Base-by-base conservation (phyloP, 2,113 vertebrate species). In the Bubo bubo region DNA sequence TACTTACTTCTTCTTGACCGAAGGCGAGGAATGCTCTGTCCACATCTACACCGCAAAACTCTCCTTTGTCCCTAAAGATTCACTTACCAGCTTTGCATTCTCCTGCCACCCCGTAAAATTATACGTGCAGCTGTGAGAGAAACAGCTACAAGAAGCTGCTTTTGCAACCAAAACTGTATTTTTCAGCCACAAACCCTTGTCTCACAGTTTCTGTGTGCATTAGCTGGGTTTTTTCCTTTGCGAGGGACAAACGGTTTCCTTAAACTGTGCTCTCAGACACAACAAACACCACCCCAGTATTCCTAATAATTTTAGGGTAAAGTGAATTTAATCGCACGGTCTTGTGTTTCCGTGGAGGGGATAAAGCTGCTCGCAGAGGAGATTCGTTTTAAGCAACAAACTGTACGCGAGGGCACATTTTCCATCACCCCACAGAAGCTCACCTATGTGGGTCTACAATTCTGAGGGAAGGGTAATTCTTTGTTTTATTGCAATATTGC, bases 331-430 rank as follows among this genome's bases (percentile, higher is more conserved):
- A 45, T 45, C 7, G 43, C 43, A 45, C 7, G 43, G 7, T 18
- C 17, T 45, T 45, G 43, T 45, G 43, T 45, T 45, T 17, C 43
- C 43, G 43, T 45, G 43, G 43, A 45, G 16, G 43, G 43, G 43
- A 17, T 17, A 45, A 45, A 45, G 17, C 14, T 17, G 43, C 17
- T 45, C 7, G 43, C 43, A 45, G 43, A 17, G 43, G 43, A 17
- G 17, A 45, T 34, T 39, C 5, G 7, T 41, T 35, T 30, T 7
- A 45, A 37, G 17, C 8, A 35, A 32, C 9, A 45, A 53, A 27
- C 8, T 6, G 10, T 2, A 32, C 37, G 20, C 0, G 3, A 26
- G 72, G 66, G 24, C 24, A 15, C n/a, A 0, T 30, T 30, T 50
- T 14, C 77, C 58, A 4, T 2, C 3, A 3, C 5, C 34, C 47